Evolutionary conservation across 2,113 vertebrate genomes (phyloP).

Genomic region (Nipponia nippon): DNA sequence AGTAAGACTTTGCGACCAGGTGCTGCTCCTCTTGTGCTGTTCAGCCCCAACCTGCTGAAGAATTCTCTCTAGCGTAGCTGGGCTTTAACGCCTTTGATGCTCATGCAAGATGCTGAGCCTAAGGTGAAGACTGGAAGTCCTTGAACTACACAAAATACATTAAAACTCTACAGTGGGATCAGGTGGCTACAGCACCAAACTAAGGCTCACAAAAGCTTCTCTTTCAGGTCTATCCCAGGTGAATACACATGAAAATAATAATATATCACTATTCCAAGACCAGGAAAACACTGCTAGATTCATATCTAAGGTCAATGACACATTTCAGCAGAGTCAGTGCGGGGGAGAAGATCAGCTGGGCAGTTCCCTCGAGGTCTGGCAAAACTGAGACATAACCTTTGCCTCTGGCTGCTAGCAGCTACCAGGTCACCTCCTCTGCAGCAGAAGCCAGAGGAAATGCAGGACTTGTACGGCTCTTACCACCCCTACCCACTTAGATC

Average conservation of each 20-base stretch:
- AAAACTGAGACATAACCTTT: not conserved
- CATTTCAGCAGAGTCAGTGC: not conserved
- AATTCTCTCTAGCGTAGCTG: not conserved
- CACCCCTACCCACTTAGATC: not conserved
- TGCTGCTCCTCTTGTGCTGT: not conserved
- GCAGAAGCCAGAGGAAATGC: not conserved
- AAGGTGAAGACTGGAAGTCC: not conserved
- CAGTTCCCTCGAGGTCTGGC: not conserved
- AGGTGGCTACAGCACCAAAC: not conserved
- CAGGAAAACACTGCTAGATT: not conserved
- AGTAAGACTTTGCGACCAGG: not conserved
- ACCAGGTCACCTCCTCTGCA: not conserved
- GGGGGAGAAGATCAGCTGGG: not conserved
- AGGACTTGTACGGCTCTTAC: not conserved
- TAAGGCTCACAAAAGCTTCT: not conserved
- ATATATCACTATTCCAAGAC: not conserved
- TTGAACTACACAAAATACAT: not conserved
- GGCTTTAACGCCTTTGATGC: not conserved
- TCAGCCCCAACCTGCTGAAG: not conserved
- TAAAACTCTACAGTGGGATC: not conserved
- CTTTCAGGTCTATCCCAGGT: not conserved
- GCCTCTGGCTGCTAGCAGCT: not conserved
- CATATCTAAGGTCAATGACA: not conserved
- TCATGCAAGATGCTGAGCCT: not conserved
- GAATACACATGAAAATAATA: not conserved